These are phyloP conservation scores for Thunnus maccoyii DNA, from an alignment of 2,113 vertebrate species.

Conservation along the genomic window DNA sequence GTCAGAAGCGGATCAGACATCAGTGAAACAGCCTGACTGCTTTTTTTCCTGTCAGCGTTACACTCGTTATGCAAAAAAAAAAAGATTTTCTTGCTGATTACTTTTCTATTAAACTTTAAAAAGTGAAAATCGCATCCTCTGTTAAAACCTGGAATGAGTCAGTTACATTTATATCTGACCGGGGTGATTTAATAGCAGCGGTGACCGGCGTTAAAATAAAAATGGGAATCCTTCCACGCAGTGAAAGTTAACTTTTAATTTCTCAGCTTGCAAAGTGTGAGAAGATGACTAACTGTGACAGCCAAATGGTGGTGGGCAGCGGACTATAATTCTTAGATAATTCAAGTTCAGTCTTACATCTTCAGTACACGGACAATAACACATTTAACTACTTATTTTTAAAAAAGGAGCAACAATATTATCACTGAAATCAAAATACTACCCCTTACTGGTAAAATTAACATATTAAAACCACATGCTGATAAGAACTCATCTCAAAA, in stretches of 20 bases:
- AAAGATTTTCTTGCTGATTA: background rate
- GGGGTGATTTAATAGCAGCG: slow-evolving; percentile 30
- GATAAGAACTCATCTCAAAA: background rate
- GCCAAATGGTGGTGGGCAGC: slow-evolving; percentile 74
- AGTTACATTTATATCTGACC: background rate
- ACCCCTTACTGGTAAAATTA: slow-evolving; percentile 36
- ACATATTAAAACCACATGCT: slow-evolving; percentile 38
- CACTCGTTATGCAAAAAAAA: background rate
- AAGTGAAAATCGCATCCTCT: slow-evolving; percentile 15
- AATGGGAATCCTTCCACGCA: slow-evolving; percentile 39
- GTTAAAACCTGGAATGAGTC: slow-evolving; percentile 29
- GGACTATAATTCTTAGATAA: slow-evolving; percentile 40
- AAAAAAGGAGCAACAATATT: slow-evolving; percentile 49
- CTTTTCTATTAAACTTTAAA: slow-evolving; percentile 27
- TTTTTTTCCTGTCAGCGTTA: slow-evolving; percentile 8
- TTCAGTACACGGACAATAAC: slow-evolving; percentile 20
- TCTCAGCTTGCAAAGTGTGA: slow-evolving; percentile 69
- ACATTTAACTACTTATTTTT: slow-evolving; percentile 33
- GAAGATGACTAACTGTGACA: slow-evolving; percentile 74
- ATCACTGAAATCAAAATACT: slow-evolving; percentile 34
- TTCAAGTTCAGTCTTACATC: slow-evolving; percentile 34
- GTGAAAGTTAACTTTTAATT: slow-evolving; percentile 65
- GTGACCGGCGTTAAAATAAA: slow-evolving; percentile 18
- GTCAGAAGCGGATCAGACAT: slow-evolving; percentile 59
- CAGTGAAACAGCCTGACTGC: slow-evolving; percentile 35